Conservation (phyloP, 2,113 vertebrate genomes). For the Camelus bactrianus region DNA sequence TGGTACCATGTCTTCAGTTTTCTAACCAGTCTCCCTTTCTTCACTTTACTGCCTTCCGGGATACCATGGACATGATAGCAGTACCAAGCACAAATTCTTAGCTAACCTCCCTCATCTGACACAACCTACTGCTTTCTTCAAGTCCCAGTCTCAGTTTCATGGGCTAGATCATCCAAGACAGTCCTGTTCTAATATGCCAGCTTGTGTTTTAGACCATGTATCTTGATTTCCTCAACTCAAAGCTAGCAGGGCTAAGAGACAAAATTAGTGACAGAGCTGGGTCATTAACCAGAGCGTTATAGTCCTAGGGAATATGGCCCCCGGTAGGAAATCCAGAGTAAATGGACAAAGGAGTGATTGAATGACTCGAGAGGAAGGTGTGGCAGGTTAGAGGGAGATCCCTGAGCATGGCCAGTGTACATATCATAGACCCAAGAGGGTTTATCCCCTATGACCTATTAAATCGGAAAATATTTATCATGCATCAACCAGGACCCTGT, state of each 20-base stretch:
- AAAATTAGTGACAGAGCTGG: not conserved
- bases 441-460: not conserved
- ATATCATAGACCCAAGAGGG: not conserved
- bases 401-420: not conserved
- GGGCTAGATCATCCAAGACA: not conserved
- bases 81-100: not conserved
- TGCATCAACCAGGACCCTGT: not conserved
- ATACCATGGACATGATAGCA: no score
- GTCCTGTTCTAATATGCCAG: not conserved
- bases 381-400: not conserved
- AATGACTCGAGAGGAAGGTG: not conserved
- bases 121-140: not conserved
- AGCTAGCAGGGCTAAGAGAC: not conserved
- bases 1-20: not conserved
- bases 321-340: not conserved
- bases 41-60: not conserved
- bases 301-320: not conserved
- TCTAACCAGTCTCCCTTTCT: not conserved
- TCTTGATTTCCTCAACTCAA: slow-evolving; percentile 34
- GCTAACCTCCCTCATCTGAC: not conserved
- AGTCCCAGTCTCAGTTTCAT: not conserved
- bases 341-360: not conserved
- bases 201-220: not conserved
- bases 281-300: not conserved
- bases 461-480: not conserved